phyloP scores from a whole-genome alignment of 2,113 vertebrate species.

The Albula glossodonta region DNA sequence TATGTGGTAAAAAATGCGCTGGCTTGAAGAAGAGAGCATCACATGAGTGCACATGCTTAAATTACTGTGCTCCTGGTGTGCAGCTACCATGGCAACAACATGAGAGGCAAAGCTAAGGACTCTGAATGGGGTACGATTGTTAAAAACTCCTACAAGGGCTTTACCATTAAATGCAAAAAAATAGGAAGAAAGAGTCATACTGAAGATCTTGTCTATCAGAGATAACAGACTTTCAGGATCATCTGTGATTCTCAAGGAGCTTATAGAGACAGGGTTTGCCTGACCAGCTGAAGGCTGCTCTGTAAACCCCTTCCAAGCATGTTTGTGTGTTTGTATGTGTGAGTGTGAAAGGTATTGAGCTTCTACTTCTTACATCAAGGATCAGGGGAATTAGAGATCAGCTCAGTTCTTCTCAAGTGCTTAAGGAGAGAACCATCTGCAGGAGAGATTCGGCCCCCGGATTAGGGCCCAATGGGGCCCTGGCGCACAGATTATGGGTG shows the following conservation, averaged over 20 bases:
- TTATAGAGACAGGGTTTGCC: neutral
- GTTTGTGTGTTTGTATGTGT: neutral
- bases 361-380: slow-evolving; percentile 52
- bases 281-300: neutral
- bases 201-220: neutral
- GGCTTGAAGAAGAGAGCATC: too few species aligned
- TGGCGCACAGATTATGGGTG: slow-evolving; percentile 58
- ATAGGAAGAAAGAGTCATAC: neutral
- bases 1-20: too few species aligned
- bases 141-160: neutral
- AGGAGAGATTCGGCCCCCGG: slow-evolving; percentile 77
- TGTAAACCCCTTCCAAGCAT: neutral
- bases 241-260: neutral
- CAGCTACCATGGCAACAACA: neutral
- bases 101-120: neutral
- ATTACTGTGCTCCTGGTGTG: neutral
- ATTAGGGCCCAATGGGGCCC: slow-evolving; percentile 70
- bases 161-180: neutral
- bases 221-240: neutral
- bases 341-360: slow-evolving; percentile 1
- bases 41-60: too few species aligned
- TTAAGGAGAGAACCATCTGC: slow-evolving; percentile 84
- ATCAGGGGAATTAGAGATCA: slow-evolving; percentile 73
- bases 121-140: too few species aligned
- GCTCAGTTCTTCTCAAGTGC: slow-evolving; percentile 76